phyloP scores from a whole-genome alignment of 2,888 invertebrate genomes.

The Drosophila eohydei region DNA sequence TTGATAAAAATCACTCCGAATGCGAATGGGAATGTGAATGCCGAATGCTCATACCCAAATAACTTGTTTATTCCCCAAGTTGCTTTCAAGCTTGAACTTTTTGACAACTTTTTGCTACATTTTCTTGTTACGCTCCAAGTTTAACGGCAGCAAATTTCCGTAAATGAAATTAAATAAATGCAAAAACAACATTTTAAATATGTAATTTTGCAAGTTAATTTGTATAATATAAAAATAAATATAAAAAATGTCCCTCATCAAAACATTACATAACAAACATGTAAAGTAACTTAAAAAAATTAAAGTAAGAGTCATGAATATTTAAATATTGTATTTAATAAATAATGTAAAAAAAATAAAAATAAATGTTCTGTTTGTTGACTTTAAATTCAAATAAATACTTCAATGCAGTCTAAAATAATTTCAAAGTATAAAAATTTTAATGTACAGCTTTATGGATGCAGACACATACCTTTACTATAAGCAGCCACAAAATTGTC shows the following conservation, averaged over 20 bases:
- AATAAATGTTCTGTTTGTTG: background rate
- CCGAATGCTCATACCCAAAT: constrained; percentile 2
- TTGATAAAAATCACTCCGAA: constrained; percentile 69
- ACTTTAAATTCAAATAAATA: background rate
- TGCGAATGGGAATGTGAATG: constrained; percentile 12
- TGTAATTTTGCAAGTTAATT: background rate
- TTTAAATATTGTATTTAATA: background rate
- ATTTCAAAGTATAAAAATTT: background rate
- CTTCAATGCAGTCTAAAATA: background rate
- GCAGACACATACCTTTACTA: constrained; percentile 7
- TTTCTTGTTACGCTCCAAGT: constrained; percentile 17
- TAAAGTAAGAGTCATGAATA: no score
- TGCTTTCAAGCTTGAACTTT: constrained; percentile 58
- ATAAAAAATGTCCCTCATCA: background rate
- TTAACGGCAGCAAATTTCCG: background rate
- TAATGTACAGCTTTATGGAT: background rate
- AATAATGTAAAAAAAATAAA: background rate
- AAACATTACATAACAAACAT: background rate
- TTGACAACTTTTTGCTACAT: constrained; percentile 50
- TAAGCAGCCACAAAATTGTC: constrained; percentile 32
- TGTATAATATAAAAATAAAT: background rate
- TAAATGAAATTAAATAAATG: constrained; percentile 5
- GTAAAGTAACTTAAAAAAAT: background rate
- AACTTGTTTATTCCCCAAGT: constrained; percentile 29
- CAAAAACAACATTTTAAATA: constrained; percentile 3